Base-by-base conservation (phyloP, 2,113 vertebrate genomes). In the Todiramphus chloris region DNA sequence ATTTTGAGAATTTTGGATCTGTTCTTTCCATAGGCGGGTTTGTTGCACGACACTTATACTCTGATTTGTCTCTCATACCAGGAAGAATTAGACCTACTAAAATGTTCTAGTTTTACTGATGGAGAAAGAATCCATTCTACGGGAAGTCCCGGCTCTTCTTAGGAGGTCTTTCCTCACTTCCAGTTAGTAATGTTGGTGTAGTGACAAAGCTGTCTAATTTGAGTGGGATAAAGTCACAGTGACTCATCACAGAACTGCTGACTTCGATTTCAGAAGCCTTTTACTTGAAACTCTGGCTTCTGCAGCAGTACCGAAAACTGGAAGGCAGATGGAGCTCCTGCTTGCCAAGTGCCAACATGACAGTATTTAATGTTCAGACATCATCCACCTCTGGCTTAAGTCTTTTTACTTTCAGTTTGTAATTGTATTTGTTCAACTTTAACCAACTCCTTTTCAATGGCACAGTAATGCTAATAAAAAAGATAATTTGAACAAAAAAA, bases 261-360 rank as follows among this genome's bases (percentile, higher is more conserved):
- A 55, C 44, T 94, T 37, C 5, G 25, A 19, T 75, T 79, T 64
- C 48, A 28, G 33, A 41, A 81, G 69, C 13, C 5, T 44, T 89
- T 76, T 24, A 30, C 28, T 70, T 78, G 2, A 27, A 82, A 27
- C n/a, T 82, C n/a, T n/a, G 24, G 18, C 18, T 72, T 56, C 68
- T 87, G 82, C 83, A 91, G 88, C 90, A 96, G 73, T 97, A 93
- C 58, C 93, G 30, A 12, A 43, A 87, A 30, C 20, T 93, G 93
- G 89, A 80, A 77, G 92, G 86, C 93, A 97, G 97, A 82, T 92
- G 96, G 97, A 95, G 96, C 94, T 93, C 88, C 80, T 93, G 93
- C 72, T 81, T 79, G 43, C 37, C 4, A 5, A 93, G 69, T 94
- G 83, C 60, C 60, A 69, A 4, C 46, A 5, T 9, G 24, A 23